Evolutionary conservation across 1,140 invertebrate species (phyloP).

Genomic region (Adoxophyes honmai): DNA sequence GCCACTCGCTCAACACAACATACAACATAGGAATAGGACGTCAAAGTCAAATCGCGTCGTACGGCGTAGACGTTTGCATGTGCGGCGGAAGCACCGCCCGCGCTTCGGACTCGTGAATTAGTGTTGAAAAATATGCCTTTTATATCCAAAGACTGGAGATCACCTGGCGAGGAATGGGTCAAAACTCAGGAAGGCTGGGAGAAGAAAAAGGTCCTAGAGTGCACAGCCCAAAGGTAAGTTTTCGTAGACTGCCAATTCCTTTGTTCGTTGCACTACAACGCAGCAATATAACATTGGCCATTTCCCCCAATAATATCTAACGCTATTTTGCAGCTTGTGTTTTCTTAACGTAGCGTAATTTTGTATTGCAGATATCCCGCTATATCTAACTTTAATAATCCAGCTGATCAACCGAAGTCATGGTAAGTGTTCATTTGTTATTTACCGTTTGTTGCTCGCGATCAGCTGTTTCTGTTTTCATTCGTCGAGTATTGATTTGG

Average conservation of each 20-base stretch:
- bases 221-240: constrained; percentile 80
- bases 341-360: constrained; percentile 31
- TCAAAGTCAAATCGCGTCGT: constrained; percentile 43
- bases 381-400: constrained; percentile 72
- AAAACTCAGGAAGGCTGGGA: constrained; percentile 98
- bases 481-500: constrained; percentile 54
- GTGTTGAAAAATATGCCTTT: constrained; percentile 89
- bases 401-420: constrained; percentile 55
- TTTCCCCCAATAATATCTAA: constrained; percentile 43
- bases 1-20: constrained; percentile 24
- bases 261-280: constrained; percentile 73
- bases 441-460: constrained; percentile 26
- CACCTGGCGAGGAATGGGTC: constrained; percentile 98
- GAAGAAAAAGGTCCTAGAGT: constrained; percentile 94
- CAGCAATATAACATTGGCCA: constrained; percentile 42
- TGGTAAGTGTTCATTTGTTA: constrained; percentile 57
- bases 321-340: constrained; percentile 30
- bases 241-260: constrained; percentile 68
- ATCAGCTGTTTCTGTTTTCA: constrained; percentile 69
- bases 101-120: constrained; percentile 44
- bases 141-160: constrained; percentile 95
- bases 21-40: constrained; percentile 15
- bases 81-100: constrained; percentile 28
- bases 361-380: constrained; percentile 71
- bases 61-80: constrained; percentile 40